phyloP scores from a whole-genome alignment of 2,113 vertebrate genomes.

The Cynopterus brachyotis region DNA sequence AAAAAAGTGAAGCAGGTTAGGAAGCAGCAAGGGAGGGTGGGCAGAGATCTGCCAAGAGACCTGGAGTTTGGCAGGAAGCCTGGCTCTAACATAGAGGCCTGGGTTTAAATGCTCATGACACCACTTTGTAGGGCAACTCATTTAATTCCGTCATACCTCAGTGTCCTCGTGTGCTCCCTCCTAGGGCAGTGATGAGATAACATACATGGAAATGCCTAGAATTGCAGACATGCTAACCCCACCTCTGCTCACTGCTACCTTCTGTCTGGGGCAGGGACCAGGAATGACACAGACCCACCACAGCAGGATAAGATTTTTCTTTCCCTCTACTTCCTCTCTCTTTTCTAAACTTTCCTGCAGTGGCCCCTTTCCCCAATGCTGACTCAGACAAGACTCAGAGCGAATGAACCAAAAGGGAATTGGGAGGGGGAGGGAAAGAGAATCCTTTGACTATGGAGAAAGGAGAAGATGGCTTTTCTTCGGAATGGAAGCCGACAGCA shows the following conservation, averaged over 20 bases:
- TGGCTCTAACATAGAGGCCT: background rate
- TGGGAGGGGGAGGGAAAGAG: background rate
- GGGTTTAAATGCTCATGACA: background rate
- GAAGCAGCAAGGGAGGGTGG: background rate
- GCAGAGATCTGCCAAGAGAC: background rate
- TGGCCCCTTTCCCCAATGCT: background rate
- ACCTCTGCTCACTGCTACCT: background rate
- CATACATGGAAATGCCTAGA: background rate
- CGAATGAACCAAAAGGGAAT: background rate
- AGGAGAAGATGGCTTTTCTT: background rate
- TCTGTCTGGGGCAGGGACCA: background rate
- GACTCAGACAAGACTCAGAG: background rate
- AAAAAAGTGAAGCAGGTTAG: background rate
- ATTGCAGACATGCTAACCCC: background rate
- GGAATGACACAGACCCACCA: background rate
- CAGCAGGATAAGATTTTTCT: background rate
- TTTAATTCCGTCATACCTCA: background rate
- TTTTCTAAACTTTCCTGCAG: background rate
- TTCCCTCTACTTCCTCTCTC: background rate
- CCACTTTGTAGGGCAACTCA: background rate
- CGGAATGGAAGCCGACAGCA: background rate
- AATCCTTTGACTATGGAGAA: conserved; percentile 20
- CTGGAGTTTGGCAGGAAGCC: background rate
- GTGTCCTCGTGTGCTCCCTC: background rate
- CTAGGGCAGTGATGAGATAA: background rate